phyloP scores from a whole-genome alignment of 2,113 vertebrate species.

The Xiphophorus couchianus region DNA sequence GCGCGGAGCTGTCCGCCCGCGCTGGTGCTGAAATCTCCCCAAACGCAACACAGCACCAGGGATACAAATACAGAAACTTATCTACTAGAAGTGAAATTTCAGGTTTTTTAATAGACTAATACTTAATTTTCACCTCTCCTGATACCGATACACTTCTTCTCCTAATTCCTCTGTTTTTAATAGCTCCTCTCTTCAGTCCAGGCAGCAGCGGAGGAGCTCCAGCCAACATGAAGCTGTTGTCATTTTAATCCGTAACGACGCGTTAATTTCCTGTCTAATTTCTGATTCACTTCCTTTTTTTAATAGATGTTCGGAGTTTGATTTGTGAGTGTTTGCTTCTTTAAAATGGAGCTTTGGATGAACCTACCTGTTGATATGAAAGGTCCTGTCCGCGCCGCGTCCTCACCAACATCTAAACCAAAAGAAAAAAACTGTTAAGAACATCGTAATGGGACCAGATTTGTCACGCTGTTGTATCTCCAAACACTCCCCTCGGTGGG shows the following conservation, averaged over 20 bases:
- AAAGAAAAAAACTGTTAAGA: neutral
- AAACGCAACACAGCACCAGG: neutral
- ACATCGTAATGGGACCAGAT: neutral
- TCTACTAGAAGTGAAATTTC: slow-evolving; percentile 4
- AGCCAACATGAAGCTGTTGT: slow-evolving; percentile 59
- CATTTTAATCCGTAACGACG: slow-evolving; percentile 45
- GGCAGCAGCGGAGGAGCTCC: too few species aligned
- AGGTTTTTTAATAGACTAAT: neutral
- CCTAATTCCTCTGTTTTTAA: neutral
- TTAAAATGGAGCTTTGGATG: neutral
- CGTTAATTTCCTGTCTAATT: slow-evolving; percentile 33
- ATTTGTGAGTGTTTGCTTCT: neutral
- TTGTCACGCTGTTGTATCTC: neutral
- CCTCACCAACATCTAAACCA: slow-evolving; percentile 6
- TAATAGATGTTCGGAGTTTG: neutral
- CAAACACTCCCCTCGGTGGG: neutral
- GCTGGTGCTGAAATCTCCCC: slow-evolving; percentile 57
- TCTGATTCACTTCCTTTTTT: slow-evolving; percentile 4
- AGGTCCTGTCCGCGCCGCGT: slow-evolving; percentile 9
- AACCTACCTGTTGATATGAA: slow-evolving; percentile 65
- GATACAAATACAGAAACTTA: neutral
- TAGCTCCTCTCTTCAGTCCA: too few species aligned
- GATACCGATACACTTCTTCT: neutral
- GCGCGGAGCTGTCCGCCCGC: slow-evolving; percentile 58
- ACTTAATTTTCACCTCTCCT: slow-evolving; percentile 17